Evolutionary conservation across 2,113 vertebrate genomes (phyloP).

Genomic region (Austrofundulus limnaeus): DNA sequence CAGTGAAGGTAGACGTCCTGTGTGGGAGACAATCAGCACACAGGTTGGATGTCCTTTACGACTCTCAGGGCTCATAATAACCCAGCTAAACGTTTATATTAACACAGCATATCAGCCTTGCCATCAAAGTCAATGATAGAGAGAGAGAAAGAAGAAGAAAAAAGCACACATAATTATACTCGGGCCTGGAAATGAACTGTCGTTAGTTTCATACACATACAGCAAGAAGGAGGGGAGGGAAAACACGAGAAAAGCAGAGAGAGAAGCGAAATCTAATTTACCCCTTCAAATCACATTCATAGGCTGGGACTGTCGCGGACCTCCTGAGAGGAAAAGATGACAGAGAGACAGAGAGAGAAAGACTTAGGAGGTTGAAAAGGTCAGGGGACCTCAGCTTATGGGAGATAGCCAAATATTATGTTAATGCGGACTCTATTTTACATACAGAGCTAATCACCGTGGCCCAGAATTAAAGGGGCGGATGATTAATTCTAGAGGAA

Average conservation of each 20-base stretch:
- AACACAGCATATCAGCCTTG: slow-evolving; percentile 79
- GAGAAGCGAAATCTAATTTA: slow-evolving; percentile 80
- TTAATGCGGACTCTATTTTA: slow-evolving; percentile 79
- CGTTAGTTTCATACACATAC: slow-evolving; percentile 79
- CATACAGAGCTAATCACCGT: slow-evolving; percentile 80
- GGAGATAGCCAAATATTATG: slow-evolving; percentile 85
- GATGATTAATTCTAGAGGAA: slow-evolving; percentile 85
- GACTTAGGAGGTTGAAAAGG: slow-evolving; percentile 74
- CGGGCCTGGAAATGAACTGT: slow-evolving; percentile 78
- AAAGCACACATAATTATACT: slow-evolving; percentile 80
- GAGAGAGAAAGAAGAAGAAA: slow-evolving; percentile 47
- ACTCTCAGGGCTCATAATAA: slow-evolving; percentile 78
- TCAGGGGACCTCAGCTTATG: slow-evolving; percentile 76
- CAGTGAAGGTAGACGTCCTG: slow-evolving; percentile 56
- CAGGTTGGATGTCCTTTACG: slow-evolving; percentile 75
- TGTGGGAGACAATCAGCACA: slow-evolving; percentile 69
- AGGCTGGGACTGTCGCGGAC: slow-evolving; percentile 83
- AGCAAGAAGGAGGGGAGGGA: slow-evolving; percentile 46
- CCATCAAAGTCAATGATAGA: slow-evolving; percentile 82
- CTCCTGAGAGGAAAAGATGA: slow-evolving; percentile 76
- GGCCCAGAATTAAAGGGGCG: slow-evolving; percentile 81
- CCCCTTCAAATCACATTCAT: slow-evolving; percentile 86
- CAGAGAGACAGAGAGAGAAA: slow-evolving; percentile 57
- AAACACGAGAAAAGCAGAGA: slow-evolving; percentile 61
- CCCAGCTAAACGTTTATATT: slow-evolving; percentile 82